Percentiles rank a stretch among this genome's conserved stretches.
phyloP scores from a whole-genome alignment of 2,888 invertebrate genomes.

The Meghimatium bilineatum region DNA sequence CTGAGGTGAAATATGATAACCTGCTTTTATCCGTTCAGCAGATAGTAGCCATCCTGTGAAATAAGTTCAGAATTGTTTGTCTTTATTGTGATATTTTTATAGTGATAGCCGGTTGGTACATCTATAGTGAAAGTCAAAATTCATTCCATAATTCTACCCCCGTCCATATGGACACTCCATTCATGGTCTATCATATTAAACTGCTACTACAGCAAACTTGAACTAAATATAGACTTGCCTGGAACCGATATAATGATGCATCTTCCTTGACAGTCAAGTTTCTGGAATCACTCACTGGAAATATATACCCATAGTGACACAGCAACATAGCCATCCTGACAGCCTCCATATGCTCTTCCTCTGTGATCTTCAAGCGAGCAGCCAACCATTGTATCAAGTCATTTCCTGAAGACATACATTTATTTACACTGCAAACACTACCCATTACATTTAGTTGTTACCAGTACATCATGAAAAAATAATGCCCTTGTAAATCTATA shows the following conservation, averaged over 20 bases:
- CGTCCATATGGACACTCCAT: too few relatives aligned
- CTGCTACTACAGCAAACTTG: not conserved
- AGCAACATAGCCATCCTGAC: conserved; percentile 96
- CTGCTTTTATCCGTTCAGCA: too few relatives aligned
- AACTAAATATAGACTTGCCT: conserved; percentile 81
- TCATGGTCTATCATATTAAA: too few relatives aligned
- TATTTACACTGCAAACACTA: not conserved
- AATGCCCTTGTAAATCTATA: too few relatives aligned
- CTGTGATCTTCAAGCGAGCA: conserved; percentile 84
- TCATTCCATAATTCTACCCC: too few relatives aligned
- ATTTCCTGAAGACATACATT: conserved; percentile 84
- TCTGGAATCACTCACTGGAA: conserved; percentile 93
- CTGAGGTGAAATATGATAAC: too few relatives aligned
- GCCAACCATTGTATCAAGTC: conserved; percentile 97
- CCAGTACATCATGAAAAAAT: too few relatives aligned
- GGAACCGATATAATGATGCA: conserved; percentile 95
- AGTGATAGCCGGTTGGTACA: too few relatives aligned
- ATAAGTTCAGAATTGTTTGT: too few relatives aligned
- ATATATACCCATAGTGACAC: conserved; percentile 98
- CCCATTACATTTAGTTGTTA: not conserved
- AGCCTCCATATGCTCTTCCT: conserved; percentile 90
- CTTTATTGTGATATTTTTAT: too few relatives aligned
- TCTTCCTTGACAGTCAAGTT: conserved; percentile 95
- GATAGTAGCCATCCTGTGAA: too few relatives aligned
- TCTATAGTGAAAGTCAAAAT: too few relatives aligned